Percentiles rank a stretch among this genome's conserved stretches.
Evolutionary conservation across 2,797 vertebrate species (phyloP).

Genomic region (Eutrigla gurnardus): DNA sequence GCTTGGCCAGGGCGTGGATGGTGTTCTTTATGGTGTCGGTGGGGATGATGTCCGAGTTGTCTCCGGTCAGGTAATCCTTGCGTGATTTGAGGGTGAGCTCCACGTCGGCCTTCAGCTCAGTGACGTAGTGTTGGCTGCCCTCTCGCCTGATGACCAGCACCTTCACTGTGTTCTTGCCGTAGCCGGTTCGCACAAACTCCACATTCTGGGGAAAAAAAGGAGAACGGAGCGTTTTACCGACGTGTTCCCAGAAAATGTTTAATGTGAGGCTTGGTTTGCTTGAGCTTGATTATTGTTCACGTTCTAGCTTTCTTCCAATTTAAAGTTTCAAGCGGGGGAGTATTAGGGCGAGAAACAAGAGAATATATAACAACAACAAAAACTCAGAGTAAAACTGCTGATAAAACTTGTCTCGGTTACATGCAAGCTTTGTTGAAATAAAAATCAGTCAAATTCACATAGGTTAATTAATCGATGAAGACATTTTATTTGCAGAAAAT

Average conservation of each 20-base stretch:
- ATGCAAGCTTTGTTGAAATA: neutral
- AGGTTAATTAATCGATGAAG: neutral
- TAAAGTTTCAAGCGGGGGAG: too few species aligned
- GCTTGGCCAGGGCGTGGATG: slow-evolving; percentile 91
- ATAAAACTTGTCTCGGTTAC: neutral
- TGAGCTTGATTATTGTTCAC: neutral
- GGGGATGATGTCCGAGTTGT: slow-evolving; percentile 94
- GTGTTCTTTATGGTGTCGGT: slow-evolving; percentile 99
- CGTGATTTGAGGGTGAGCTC: slow-evolving; percentile 89
- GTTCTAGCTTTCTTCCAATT: neutral
- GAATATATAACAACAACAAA: too few species aligned
- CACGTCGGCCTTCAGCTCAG: slow-evolving; percentile 90
- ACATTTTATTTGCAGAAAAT: neutral
- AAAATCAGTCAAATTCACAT: too few species aligned
- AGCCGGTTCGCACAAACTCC: slow-evolving; percentile 92
- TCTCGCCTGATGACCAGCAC: slow-evolving; percentile 88
- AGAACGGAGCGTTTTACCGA: slow-evolving; percentile 26
- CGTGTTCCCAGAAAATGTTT: neutral
- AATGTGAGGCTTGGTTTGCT: neutral
- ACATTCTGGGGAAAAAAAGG: slow-evolving; percentile 81
- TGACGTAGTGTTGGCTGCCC: slow-evolving; percentile 86
- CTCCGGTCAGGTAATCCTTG: slow-evolving; percentile 90
- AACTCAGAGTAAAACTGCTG: neutral
- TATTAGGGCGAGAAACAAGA: too few species aligned
- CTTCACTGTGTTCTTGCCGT: slow-evolving; percentile 94